Base-by-base conservation (phyloP, 2,888 invertebrate species). In the Cheilosia vernalis region DNA sequence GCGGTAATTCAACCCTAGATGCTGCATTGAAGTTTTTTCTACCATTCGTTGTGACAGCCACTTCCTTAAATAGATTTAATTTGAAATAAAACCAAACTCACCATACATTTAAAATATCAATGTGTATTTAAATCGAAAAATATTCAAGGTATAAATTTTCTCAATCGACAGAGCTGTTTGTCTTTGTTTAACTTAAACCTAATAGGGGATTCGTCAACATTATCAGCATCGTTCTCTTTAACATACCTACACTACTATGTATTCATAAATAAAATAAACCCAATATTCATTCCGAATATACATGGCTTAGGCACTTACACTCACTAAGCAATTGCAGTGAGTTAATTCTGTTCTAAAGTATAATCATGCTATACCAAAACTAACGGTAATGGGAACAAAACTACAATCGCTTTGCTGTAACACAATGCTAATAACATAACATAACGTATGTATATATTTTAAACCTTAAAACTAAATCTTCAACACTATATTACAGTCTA, bases 151-250 rank as follows among this genome's bases (percentile, higher is more conserved):
- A 72, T 83, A 78, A 42, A 58, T 61, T 56, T 64, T 40, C n/a
- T 33, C 44, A 64, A 58, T 61, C 66, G 30, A 27, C 73, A 60
- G 42, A 24, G 30, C 13, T 33, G 37, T 42, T 74, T 17, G 53
- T 78, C 40, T 61, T 70, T 66, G 51, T 51, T 70, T 49, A 15
- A 53, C 72, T 78, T 83, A 78, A 61, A 49, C 47, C 72, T 83
- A 78, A 83, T 83, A 82, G 78, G 82, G 78, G 66, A 73, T 78
- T 83, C 83, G 73, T 78, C 13, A 74, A 44, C 51, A 47, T 67
- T 30, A 61, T 69, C 61, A 55, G 61, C 55, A 55, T 67, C 67
- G 10, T 21, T 44, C 17, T 58, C 30, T 30, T 24, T 37, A 40
- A 9, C 13, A 19, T 27, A 33, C 61, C 73, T 83, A 56, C 55